Base-by-base conservation (phyloP, 2,113 vertebrate genomes). In the Pionites leucogaster region DNA sequence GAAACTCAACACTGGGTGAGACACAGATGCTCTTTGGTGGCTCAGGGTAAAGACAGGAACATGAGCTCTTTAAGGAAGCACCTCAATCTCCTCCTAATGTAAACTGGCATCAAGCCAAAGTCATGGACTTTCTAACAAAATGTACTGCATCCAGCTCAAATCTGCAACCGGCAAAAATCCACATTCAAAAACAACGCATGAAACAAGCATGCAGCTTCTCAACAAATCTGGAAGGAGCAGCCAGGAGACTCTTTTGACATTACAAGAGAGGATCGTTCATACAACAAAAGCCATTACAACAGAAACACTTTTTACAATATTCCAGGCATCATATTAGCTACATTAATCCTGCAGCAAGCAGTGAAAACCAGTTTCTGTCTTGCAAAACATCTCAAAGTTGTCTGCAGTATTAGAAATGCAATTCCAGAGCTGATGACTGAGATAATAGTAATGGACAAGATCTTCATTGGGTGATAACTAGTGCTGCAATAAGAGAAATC, bases 21-120 rank as follows among this genome's bases (percentile, higher is more conserved):
- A 77, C 23, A n/a, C 0, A 0, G 31, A 53, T 53, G 42, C 23
- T 70, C 49, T 83, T 46, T 24, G 14, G 35, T 29, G 42, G 52
- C 63, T 94, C 39, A 60, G 9, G 17, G 18, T 24, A 78, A 63
- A 17, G 55, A 59, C 8, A 78, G 50, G 55, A 93, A 49, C 25
- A 90, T 8, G 33, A 82, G 33, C 39, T 49, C 41, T 62, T 76
- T 0, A 0, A 33, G 22, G 41, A 72, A 64, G n/a, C 31, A 35
- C 20, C 76, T 68, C 53, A 85, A 24, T 14, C 29, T 82, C 39
- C 25, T 63, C 25, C 5, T 4, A 24, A 60, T 8, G 0, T 11
- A 78, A 78, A 60, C 7, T 35, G 2, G 3, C 42, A 63, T 8
- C 0, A 0, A 75, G 29, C 5, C 1, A 2, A 89, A 63, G 33